A percentile compares a stretch with the other conserved stretches of the same genome.
Evolutionary conservation across 2,113 vertebrate species (phyloP).

Genomic region (Cavia porcellus): DNA sequence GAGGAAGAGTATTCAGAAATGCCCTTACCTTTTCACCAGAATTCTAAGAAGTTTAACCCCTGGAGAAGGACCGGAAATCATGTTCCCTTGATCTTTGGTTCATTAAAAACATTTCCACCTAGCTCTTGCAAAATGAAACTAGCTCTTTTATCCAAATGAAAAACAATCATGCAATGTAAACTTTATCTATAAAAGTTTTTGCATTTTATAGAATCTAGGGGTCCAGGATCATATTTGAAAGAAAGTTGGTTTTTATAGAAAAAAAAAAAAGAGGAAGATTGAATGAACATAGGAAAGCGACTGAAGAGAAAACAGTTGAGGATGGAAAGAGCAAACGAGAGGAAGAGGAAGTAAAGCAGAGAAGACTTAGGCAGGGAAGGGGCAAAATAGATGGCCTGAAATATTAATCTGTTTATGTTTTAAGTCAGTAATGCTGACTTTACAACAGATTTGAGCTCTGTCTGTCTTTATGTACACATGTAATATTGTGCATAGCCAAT

Average conservation of each 20-base stretch:
- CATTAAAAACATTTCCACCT: conserved; percentile 6
- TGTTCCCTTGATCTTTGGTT: conserved; percentile 32
- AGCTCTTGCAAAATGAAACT: conserved; percentile 41
- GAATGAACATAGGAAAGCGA: not conserved
- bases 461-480: not conserved
- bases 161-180: conserved; percentile 13
- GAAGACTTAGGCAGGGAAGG: not conserved
- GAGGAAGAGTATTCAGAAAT: conserved; percentile 29
- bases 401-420: not conserved
- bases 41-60: conserved; percentile 14
- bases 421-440: conserved; percentile 46
- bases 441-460: conserved; percentile 8
- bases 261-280: conserved; percentile 3
- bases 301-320: not conserved
- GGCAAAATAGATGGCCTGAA: conserved; percentile 41
- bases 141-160: conserved; percentile 63
- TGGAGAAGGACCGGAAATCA: conserved; percentile 52
- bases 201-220: not conserved
- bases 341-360: not conserved
- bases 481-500: not conserved
- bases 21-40: conserved; percentile 16
- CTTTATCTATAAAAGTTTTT: not conserved
- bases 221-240: conserved; percentile 39
- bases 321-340: not conserved
- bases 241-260: conserved; percentile 15